A percentile compares a stretch with the other conserved stretches of the same genome.
Evolutionary conservation across 2,888 invertebrate genomes (phyloP).

Genomic region (Enchytraeus crypticus): DNA sequence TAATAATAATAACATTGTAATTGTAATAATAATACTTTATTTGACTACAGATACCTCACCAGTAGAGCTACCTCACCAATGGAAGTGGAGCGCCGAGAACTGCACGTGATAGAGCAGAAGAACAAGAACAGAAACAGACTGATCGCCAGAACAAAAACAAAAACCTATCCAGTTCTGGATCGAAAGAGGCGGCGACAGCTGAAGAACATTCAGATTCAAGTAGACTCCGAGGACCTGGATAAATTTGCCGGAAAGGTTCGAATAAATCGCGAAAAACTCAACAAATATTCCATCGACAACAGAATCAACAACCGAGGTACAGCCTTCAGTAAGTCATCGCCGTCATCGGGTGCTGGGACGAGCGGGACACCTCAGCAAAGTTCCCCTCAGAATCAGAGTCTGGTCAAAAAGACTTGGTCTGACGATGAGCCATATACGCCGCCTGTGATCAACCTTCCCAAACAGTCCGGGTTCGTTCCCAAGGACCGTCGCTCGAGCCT

Average conservation of each 20-base stretch:
- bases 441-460: neutral
- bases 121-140: constrained; percentile 14
- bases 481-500: neutral
- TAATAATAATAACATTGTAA: no score
- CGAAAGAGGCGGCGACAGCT: constrained; percentile 3
- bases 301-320: neutral
- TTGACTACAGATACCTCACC: constrained; percentile 31
- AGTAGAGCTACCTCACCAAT: constrained; percentile 42
- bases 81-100: constrained; percentile 20
- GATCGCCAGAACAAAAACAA: constrained; percentile 25
- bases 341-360: neutral
- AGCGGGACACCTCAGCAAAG: neutral
- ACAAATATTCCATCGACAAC: neutral
- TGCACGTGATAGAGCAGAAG: neutral
- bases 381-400: no score
- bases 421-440: neutral
- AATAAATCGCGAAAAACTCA: constrained; percentile 9
- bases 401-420: no score
- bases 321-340: neutral
- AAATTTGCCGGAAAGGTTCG: constrained; percentile 7
- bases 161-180: constrained; percentile 21
- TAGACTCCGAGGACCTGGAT: constrained; percentile 13
- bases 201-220: constrained; percentile 11
- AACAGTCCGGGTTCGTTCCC: constrained; percentile 6
- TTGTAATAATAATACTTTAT: no score